A percentile compares a stretch with the other conserved stretches of the same genome.
These are phyloP conservation scores for Philereme vetulata DNA, from an alignment of 2,888 invertebrate genomes.

Conservation along the genomic window DNA sequence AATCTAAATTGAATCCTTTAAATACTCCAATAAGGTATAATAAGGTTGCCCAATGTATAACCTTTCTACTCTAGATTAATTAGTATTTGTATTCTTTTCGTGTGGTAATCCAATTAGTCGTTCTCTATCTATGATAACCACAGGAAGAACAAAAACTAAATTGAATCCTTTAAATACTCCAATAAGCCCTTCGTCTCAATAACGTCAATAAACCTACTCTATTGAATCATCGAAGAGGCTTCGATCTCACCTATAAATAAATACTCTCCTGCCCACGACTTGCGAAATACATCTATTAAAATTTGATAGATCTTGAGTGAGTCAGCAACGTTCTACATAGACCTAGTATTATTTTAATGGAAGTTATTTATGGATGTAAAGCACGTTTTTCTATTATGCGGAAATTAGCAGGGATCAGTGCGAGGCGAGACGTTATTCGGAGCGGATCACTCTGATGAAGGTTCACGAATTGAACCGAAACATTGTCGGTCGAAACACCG, in stretches of 20 bases:
- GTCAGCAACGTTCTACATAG: slow-evolving; percentile 35
- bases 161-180: background rate
- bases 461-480: too few relatives aligned
- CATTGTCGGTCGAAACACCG: too few relatives aligned
- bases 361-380: background rate
- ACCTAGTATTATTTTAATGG: background rate
- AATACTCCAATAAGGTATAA: background rate
- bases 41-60: too few relatives aligned
- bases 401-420: background rate
- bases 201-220: slow-evolving; percentile 26
- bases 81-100: too few relatives aligned
- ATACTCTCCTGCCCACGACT: slow-evolving; percentile 58
- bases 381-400: background rate
- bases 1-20: background rate
- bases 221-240: slow-evolving; percentile 55
- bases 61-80: too few relatives aligned
- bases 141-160: background rate
- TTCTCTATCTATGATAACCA: too few relatives aligned
- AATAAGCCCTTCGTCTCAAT: slow-evolving; percentile 14
- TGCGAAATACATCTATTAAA: slow-evolving; percentile 73
- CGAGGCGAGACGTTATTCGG: too few relatives aligned
- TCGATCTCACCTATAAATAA: slow-evolving; percentile 57
- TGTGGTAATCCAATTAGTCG: too few relatives aligned
- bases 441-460: too few relatives aligned
- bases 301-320: slow-evolving; percentile 61